phyloP scores from a whole-genome alignment of 2,797 vertebrate genomes.

The Gambusia yucatana region DNA sequence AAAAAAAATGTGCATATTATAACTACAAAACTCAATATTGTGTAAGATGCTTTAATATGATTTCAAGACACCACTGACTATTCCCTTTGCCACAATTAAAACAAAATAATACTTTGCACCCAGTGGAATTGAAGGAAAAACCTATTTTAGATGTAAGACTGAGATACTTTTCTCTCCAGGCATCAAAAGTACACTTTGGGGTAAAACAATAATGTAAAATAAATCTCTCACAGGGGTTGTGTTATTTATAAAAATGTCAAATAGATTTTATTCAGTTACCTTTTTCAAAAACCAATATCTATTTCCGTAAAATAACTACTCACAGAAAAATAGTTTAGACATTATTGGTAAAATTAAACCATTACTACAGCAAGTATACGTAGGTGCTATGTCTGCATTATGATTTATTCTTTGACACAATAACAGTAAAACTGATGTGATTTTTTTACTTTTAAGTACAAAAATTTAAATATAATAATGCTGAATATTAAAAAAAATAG shows the following conservation, averaged over 20 bases:
- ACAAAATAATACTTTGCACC: not conserved
- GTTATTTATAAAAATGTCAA: constrained; percentile 34
- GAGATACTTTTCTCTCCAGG: not conserved
- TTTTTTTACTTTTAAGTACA: constrained; percentile 59
- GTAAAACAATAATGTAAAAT: constrained; percentile 11
- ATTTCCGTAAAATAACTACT: constrained; percentile 78
- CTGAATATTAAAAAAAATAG: constrained; percentile 54
- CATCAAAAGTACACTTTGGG: not conserved
- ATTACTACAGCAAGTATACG: constrained; percentile 72
- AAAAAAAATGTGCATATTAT: not conserved
- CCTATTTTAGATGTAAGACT: not conserved
- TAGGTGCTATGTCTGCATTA: constrained; percentile 69
- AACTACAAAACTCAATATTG: not conserved
- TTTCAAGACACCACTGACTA: not conserved
- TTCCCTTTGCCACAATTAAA: not conserved
- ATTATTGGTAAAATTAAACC: constrained; percentile 66
- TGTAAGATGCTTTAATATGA: not conserved
- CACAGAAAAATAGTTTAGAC: constrained; percentile 74
- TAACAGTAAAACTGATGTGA: constrained; percentile 71
- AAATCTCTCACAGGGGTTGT: constrained; percentile 16
- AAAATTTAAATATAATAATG: constrained; percentile 61
- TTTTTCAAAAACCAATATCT: constrained; percentile 70
- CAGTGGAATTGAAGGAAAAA: not conserved
- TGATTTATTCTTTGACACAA: constrained; percentile 70
- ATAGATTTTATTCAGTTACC: constrained; percentile 67